phyloP scores from a whole-genome alignment of 2,888 invertebrate genomes.

The Hypomecis punctinalis region DNA sequence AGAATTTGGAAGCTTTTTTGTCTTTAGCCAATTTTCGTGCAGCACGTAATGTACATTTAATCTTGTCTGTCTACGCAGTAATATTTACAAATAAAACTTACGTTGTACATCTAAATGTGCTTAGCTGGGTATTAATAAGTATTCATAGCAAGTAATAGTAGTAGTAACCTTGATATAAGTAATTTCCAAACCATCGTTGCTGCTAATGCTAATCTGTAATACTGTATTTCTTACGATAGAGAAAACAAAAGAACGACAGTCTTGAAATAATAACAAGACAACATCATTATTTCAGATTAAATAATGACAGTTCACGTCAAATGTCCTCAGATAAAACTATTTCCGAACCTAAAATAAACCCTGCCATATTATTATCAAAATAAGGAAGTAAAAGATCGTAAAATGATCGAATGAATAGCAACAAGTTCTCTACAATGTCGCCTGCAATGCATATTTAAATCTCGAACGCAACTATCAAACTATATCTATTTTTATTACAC shows the following conservation, averaged over 20 bases:
- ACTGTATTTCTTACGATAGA: too few species aligned
- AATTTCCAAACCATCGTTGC: too few species aligned
- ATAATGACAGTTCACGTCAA: slow-evolving; percentile 11
- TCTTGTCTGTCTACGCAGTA: too few species aligned
- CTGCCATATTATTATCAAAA: slow-evolving; percentile 60
- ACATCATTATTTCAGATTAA: not conserved
- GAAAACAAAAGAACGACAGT: not conserved
- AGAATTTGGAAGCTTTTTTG: too few species aligned
- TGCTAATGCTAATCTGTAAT: too few species aligned
- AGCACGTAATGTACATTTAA: too few species aligned
- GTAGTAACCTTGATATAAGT: too few species aligned
- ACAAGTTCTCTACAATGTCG: slow-evolving; percentile 67
- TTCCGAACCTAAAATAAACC: slow-evolving; percentile 44
- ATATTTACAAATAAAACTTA: too few species aligned
- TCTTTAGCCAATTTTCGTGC: too few species aligned
- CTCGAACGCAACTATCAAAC: slow-evolving; percentile 54
- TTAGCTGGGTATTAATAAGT: too few species aligned
- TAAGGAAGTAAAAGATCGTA: slow-evolving; percentile 63
- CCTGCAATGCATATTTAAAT: slow-evolving; percentile 68
- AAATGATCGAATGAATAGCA: slow-evolving; percentile 57
- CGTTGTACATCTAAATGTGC: too few species aligned
- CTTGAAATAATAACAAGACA: slow-evolving; percentile 1
- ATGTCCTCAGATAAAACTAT: slow-evolving; percentile 12
- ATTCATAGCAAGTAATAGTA: too few species aligned
- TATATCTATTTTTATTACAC: slow-evolving; percentile 65